A percentile compares a stretch with the other conserved stretches of the same genome.
Evolutionary conservation across 2,113 vertebrate genomes (phyloP).

Genomic region (Poeciliopsis turrubarensis): DNA sequence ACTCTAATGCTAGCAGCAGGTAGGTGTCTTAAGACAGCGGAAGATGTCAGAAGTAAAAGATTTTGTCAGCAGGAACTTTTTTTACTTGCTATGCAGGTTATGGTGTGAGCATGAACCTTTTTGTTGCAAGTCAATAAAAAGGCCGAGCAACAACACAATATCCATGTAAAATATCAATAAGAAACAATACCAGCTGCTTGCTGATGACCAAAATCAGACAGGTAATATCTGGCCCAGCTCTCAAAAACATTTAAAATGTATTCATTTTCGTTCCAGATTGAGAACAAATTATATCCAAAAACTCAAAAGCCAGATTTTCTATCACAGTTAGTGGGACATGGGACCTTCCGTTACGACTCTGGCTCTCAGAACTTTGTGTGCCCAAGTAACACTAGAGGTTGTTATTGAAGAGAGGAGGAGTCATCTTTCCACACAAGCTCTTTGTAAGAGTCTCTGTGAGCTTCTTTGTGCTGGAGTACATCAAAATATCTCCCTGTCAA

Average conservation of each 20-base stretch:
- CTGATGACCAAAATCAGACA: background rate
- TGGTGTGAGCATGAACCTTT: too few species aligned
- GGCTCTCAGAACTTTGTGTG: constrained; percentile 8
- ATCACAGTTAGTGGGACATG: background rate
- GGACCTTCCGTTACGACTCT: background rate
- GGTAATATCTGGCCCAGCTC: background rate
- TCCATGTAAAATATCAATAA: too few species aligned
- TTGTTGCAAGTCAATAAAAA: too few species aligned
- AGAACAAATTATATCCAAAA: background rate
- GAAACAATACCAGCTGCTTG: background rate
- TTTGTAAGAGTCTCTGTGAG: constrained; percentile 21
- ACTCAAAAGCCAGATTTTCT: background rate
- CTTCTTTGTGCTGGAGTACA: background rate
- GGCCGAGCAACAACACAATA: too few species aligned
- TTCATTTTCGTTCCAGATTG: background rate
- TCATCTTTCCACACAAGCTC: constrained; percentile 46
- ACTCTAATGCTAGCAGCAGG: too few species aligned
- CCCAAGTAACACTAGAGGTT: constrained; percentile 39
- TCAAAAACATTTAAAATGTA: background rate
- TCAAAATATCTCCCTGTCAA: background rate
- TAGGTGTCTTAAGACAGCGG: too few species aligned
- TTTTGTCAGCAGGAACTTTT: too few species aligned
- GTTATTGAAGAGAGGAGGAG: constrained; percentile 31
- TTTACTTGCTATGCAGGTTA: too few species aligned
- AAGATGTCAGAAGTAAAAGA: too few species aligned